Evolutionary conservation across 2,888 invertebrate genomes (phyloP), one percentile per base, ranked within the genome.

Genomic region (Rotaria sp.): DNA sequence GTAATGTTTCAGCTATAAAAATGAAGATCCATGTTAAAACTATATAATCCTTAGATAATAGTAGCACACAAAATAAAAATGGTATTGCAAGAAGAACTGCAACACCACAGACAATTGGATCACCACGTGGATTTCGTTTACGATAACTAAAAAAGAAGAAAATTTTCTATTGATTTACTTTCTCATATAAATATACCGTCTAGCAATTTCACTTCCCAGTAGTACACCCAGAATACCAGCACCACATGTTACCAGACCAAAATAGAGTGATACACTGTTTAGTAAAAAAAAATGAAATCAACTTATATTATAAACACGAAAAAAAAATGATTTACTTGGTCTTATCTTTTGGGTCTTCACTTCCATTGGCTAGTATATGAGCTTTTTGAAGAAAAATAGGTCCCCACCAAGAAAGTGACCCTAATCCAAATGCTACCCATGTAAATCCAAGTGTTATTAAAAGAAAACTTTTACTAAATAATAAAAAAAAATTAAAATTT

Each of bases 341-440:
- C 84, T 50, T 89, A 89, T 88, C 87, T 84, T 88, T 87, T 50
- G 57, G 50, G 15, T 85, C 84, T 35, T 89, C 88, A 75, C 45
- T 52, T 87, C 89, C 89, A 26, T 2, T 26, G 0, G 41, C 80
- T 45, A 88, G 87, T 67, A 15, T 35, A 67, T 67, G 67, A 35
- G 67, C 67, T 67, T 67, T 67, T 90, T 92, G 93, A 89, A 97
- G 94, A 92, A 95, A 96, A 89, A 93, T 94, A 0, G 97, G 97
- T 2, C 96, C 97, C 96, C 97, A 99, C 95, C 97, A 97, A 1
- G 97, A 94, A 84, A 99, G 92, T 0, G 99, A 96, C 86, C 99
- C 99, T 26, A 97, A 94, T 45, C 97, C 96, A 91, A 98, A 99
- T 15, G 97, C 95, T 30, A 98, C 97, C 91, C 96, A 96, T 0